Evolutionary conservation across 1,140 invertebrate species (phyloP).

Genomic region (Linepithema humile): DNA sequence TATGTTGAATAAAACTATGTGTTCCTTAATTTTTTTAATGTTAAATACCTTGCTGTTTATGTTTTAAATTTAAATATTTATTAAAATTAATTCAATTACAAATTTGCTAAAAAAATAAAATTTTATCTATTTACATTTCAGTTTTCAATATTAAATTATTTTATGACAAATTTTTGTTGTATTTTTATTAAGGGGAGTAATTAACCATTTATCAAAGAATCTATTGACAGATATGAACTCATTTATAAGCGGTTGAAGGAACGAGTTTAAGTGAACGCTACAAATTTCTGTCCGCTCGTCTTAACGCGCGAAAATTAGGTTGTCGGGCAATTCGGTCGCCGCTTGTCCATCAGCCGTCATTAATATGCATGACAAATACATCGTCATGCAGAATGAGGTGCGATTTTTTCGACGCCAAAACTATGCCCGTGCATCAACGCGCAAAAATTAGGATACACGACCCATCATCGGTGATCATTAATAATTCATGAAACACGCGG

Average conservation of each 20-base stretch:
- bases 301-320: conserved; percentile 51
- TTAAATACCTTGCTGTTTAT: background rate
- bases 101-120: background rate
- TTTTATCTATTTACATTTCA: background rate
- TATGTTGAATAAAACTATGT: background rate
- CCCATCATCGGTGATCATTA: conserved; percentile 49
- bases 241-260: background rate
- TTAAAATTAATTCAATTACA: background rate
- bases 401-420: conserved; percentile 37
- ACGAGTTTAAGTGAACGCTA: conserved; percentile 6
- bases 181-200: background rate
- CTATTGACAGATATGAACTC: background rate
- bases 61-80: background rate
- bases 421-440: conserved; percentile 22
- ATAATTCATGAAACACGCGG: conserved; percentile 47
- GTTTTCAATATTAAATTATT: background rate
- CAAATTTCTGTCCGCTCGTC: conserved; percentile 24
- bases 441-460: conserved; percentile 50
- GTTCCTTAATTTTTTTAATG: background rate
- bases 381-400: conserved; percentile 37
- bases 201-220: background rate
- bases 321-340: conserved; percentile 28
- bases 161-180: background rate
- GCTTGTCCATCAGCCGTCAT: conserved; percentile 48
- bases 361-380: conserved; percentile 56